These are phyloP conservation scores for Dryobates pubescens DNA, from an alignment of 2,797 vertebrate genomes.

Conservation along the genomic window DNA sequence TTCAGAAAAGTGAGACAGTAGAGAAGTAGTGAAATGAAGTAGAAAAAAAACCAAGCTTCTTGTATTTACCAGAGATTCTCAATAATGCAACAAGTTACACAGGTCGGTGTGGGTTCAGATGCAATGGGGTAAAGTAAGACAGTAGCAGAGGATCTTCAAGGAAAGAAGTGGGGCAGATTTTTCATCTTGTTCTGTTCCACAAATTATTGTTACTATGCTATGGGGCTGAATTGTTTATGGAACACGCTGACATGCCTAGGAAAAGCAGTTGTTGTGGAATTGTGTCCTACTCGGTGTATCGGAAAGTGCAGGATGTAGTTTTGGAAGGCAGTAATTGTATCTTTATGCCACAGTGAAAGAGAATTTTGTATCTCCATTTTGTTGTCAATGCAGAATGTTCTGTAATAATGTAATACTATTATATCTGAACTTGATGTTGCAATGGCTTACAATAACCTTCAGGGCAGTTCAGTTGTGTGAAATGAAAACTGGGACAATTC, in stretches of 20 bases:
- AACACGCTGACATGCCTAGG: neutral
- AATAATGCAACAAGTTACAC: neutral
- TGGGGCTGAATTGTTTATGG: neutral
- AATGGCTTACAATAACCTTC: constrained; percentile 44
- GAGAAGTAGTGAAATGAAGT: neutral
- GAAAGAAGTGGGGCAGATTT: neutral
- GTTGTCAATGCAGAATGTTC: constrained; percentile 16
- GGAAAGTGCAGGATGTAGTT: neutral
- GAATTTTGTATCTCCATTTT: neutral
- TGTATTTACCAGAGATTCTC: neutral
- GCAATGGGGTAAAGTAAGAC: neutral
- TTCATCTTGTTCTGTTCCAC: neutral
- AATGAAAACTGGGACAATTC: constrained; percentile 32
- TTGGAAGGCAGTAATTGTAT: neutral
- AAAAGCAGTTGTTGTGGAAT: neutral
- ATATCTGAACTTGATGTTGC: neutral
- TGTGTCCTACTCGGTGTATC: neutral
- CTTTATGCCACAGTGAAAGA: neutral
- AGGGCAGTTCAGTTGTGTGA: neutral
- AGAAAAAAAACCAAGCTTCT: neutral
- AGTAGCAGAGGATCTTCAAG: neutral
- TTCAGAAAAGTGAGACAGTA: neutral
- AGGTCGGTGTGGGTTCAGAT: neutral
- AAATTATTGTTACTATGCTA: neutral
- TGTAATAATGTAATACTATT: neutral